Conservation (phyloP, 2,113 vertebrate genomes). For the Engraulis encrasicolus region DNA sequence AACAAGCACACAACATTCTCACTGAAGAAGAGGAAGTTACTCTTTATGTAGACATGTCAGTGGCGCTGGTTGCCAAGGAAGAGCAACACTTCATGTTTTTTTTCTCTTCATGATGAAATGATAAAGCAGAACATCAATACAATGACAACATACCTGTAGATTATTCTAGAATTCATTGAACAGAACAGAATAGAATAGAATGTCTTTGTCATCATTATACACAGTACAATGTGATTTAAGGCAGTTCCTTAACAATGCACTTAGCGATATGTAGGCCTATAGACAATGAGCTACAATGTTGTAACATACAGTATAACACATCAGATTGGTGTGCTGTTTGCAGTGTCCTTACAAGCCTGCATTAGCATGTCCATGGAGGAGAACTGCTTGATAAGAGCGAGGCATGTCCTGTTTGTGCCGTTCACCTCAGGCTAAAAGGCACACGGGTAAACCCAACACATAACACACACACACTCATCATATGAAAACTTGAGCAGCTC, state of each 20-base stretch:
- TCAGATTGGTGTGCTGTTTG: background rate
- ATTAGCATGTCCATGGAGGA: background rate
- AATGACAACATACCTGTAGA: too few relatives aligned
- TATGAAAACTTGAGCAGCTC: conserved; percentile 67
- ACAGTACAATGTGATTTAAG: too few relatives aligned
- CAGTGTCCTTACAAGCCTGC: background rate
- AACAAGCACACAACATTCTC: background rate
- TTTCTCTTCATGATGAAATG: conserved; percentile 18
- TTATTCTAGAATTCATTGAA: too few relatives aligned
- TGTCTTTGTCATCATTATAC: too few relatives aligned
- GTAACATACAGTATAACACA: background rate
- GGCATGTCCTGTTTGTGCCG: background rate
- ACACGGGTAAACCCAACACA: background rate
- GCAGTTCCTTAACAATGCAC: too few relatives aligned
- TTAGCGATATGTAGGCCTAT: too few relatives aligned
- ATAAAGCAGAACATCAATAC: background rate
- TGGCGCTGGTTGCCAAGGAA: background rate
- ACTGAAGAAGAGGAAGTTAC: background rate
- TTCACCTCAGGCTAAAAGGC: background rate
- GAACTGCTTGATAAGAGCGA: background rate
- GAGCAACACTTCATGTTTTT: conserved; percentile 25
- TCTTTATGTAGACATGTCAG: conserved; percentile 4
- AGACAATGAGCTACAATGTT: background rate
- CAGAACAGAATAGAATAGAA: too few relatives aligned
- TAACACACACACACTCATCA: background rate